A percentile compares a stretch with the other conserved stretches of the same genome.
Conservation (phyloP, 2,113 vertebrate genomes). For the Odontophorus gujanensis region DNA sequence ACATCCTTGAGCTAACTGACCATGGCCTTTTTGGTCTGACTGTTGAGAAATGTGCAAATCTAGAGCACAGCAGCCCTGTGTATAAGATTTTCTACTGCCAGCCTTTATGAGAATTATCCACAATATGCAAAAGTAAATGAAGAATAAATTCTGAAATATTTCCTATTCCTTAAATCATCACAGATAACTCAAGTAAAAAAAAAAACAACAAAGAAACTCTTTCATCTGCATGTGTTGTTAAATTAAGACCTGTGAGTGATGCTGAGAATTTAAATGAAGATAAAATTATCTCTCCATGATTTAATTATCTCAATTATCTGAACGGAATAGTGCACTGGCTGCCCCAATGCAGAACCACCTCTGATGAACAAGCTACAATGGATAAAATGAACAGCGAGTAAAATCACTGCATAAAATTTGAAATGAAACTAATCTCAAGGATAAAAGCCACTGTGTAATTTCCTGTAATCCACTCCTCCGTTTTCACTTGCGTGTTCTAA, state of each 20-base stretch:
- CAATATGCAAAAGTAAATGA: neutral
- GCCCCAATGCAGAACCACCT: neutral
- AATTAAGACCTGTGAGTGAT: constrained; percentile 18
- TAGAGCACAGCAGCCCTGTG: neutral
- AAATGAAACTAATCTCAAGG: neutral
- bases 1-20: neutral
- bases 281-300: constrained; percentile 25
- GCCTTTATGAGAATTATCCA: neutral
- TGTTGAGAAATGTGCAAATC: accelerated
- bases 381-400: constrained; percentile 25
- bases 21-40: neutral
- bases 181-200: neutral
- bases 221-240: neutral
- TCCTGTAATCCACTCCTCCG: neutral
- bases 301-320: constrained; percentile 55
- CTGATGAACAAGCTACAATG: neutral
- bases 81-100: neutral
- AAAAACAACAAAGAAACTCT: constrained; percentile 10
- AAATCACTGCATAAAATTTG: constrained; percentile 7
- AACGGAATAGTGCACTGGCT: neutral
- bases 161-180: neutral
- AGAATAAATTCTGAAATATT: neutral
- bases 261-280: constrained; percentile 41
- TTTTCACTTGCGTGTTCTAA: neutral
- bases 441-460: neutral